A percentile compares a stretch with the other conserved stretches of the same genome.
Evolutionary conservation across 1,140 invertebrate genomes (phyloP).

Genomic region (Hypothenemus hampei): DNA sequence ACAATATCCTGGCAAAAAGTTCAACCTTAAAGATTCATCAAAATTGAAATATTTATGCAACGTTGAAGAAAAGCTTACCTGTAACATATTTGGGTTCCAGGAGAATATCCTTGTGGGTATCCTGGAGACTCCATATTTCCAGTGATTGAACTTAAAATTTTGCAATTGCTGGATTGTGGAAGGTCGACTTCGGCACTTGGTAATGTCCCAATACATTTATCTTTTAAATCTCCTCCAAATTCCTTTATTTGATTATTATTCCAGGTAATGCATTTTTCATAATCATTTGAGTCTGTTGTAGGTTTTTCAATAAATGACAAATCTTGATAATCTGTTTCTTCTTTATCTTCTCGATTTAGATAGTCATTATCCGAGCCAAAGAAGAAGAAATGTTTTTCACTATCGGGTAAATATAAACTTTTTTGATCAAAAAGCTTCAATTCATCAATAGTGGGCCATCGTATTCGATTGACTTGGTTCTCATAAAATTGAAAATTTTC

Average conservation of each 20-base stretch:
- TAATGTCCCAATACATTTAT: conserved; percentile 11
- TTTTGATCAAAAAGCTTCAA: conserved; percentile 27
- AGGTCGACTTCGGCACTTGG: conserved; percentile 14
- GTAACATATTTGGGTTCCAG: conserved; percentile 37
- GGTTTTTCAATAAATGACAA: conserved; percentile 24
- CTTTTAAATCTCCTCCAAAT: too few species aligned
- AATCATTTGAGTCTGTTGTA: conserved; percentile 24
- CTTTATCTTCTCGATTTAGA: conserved; percentile 24
- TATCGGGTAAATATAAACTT: conserved; percentile 22
- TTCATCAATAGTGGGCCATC: conserved; percentile 23
- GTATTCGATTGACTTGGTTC: conserved; percentile 34
- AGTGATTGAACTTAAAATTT: conserved; percentile 29
- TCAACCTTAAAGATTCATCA: conserved; percentile 26
- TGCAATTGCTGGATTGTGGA: conserved; percentile 21
- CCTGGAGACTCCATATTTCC: conserved; percentile 39
- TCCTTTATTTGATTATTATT: conserved; percentile 27
- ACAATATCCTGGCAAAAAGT: conserved; percentile 33
- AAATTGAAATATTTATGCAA: not conserved
- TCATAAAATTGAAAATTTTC: conserved; percentile 26
- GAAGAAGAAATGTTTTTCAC: conserved; percentile 35
- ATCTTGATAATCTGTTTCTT: conserved; percentile 35
- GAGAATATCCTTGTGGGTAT: conserved; percentile 40
- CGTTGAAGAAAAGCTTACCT: conserved; percentile 27
- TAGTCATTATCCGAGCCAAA: conserved; percentile 29
- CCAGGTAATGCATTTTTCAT: conserved; percentile 27